A percentile compares a stretch with the other conserved stretches of the same genome.
Conservation (phyloP, 2,797 vertebrate species). For the Urosaurus nigricauda region DNA sequence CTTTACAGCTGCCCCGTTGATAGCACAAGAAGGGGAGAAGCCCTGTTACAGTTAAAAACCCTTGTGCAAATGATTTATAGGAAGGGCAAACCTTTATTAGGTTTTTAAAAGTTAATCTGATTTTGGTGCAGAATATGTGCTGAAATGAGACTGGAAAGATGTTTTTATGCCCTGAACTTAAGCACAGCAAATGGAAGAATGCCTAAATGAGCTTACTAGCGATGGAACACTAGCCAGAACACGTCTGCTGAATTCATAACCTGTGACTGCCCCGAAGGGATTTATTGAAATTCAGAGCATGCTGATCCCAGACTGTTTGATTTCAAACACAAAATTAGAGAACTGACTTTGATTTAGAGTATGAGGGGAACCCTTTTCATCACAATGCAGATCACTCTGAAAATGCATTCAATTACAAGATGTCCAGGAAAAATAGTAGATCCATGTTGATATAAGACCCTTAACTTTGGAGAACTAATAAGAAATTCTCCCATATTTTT, state of each 20-base stretch:
- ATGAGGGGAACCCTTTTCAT: constrained; percentile 41
- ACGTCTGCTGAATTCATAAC: constrained; percentile 69
- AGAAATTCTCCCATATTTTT: neutral
- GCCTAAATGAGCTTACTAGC: constrained; percentile 45
- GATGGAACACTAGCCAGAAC: constrained; percentile 46
- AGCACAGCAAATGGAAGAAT: constrained; percentile 45
- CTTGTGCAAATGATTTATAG: constrained; percentile 19
- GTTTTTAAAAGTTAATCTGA: constrained; percentile 35
- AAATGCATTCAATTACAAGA: constrained; percentile 47
- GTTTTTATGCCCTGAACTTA: constrained; percentile 30
- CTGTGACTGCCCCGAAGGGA: constrained; percentile 68
- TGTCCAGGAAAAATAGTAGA: constrained; percentile 32
- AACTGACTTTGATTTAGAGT: constrained; percentile 54
- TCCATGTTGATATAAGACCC: neutral
- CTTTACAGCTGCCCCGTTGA: neutral
- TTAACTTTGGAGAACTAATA: constrained; percentile 32
- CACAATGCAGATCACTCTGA: constrained; percentile 44
- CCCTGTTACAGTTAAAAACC: neutral
- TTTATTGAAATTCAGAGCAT: constrained; percentile 77
- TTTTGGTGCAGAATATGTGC: constrained; percentile 6
- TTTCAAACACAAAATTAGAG: constrained; percentile 73
- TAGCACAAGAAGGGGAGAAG: neutral
- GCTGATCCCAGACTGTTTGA: constrained; percentile 70
- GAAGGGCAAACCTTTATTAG: constrained; percentile 18
- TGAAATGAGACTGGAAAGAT: constrained; percentile 11